Evolutionary conservation across 2,888 invertebrate genomes (phyloP).

Genomic region (Autographa pulchrina): DNA sequence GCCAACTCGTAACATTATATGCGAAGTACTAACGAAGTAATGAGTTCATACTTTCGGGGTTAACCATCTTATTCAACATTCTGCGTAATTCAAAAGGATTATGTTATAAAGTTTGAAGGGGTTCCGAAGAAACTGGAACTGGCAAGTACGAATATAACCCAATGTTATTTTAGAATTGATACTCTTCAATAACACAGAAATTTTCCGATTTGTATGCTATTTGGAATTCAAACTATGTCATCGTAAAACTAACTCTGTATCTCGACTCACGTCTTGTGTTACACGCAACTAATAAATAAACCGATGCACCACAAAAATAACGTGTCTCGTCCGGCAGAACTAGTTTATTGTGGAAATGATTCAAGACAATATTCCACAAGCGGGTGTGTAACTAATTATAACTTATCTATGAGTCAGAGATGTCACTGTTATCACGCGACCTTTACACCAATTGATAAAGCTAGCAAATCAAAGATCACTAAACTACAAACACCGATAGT

Average conservation of each 20-base stretch:
- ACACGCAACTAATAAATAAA: slow-evolving; percentile 11
- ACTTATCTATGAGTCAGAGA: slow-evolving; percentile 43
- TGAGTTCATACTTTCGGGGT: slow-evolving; percentile 55
- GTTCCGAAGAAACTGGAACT: slow-evolving; percentile 31
- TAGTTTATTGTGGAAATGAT: not conserved
- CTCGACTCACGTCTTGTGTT: slow-evolving; percentile 18
- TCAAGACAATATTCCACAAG: slow-evolving; percentile 20
- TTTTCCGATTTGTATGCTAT: slow-evolving; percentile 38
- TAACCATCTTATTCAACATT: slow-evolving; percentile 47
- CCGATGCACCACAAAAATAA: slow-evolving; percentile 18
- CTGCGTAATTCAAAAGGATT: slow-evolving; percentile 47
- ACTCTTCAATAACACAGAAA: slow-evolving; percentile 39
- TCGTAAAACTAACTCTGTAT: slow-evolving; percentile 33
- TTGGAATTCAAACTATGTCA: slow-evolving; percentile 38
- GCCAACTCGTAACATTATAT: slow-evolving; percentile 55
- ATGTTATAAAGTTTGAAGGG: slow-evolving; percentile 52
- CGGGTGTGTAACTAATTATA: slow-evolving; percentile 10
- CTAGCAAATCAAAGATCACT: slow-evolving; percentile 34
- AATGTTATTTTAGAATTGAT: slow-evolving; percentile 48
- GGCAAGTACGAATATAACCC: slow-evolving; percentile 44
- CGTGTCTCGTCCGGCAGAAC: slow-evolving; percentile 15
- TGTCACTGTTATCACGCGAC: slow-evolving; percentile 47
- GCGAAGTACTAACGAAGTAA: slow-evolving; percentile 58
- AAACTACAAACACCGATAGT: slow-evolving; percentile 19
- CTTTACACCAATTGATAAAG: slow-evolving; percentile 45